These are phyloP conservation scores for Drosophila anomelani DNA, from an alignment of 2,888 invertebrate genomes.

Conservation along the genomic window DNA sequence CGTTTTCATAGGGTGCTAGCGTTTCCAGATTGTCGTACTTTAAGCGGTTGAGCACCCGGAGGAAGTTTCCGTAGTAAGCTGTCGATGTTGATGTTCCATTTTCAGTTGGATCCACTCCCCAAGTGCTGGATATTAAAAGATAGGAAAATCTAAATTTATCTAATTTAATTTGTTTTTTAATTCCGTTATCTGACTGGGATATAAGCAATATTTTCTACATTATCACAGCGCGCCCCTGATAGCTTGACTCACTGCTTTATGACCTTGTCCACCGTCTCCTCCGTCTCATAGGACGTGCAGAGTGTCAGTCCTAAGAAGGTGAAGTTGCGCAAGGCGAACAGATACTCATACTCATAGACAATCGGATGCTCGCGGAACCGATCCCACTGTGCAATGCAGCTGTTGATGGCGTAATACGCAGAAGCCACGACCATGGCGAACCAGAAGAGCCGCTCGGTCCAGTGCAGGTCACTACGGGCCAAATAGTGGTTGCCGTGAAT, in stretches of 20 bases:
- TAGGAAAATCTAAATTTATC: too few species aligned
- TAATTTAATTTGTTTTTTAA: background rate
- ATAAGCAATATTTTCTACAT: background rate
- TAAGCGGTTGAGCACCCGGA: slow-evolving; percentile 64
- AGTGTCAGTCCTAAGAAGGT: slow-evolving; percentile 85
- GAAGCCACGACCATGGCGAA: slow-evolving; percentile 61
- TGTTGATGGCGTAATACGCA: slow-evolving; percentile 68
- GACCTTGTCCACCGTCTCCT: slow-evolving; percentile 73
- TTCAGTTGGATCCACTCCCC: slow-evolving; percentile 47
- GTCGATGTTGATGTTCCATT: slow-evolving; percentile 48
- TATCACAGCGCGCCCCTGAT: background rate
- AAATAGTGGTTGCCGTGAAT: slow-evolving; percentile 82
- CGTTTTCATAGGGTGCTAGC: slow-evolving; percentile 70
- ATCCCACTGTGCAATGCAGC: slow-evolving; percentile 81
- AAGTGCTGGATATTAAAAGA: slow-evolving; percentile 47
- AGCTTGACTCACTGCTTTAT: slow-evolving; percentile 72
- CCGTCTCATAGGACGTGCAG: slow-evolving; percentile 84
- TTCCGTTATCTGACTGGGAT: background rate
- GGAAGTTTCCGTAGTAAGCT: slow-evolving; percentile 72
- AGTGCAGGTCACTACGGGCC: slow-evolving; percentile 74
- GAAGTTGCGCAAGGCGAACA: slow-evolving; percentile 85
- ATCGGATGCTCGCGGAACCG: slow-evolving; percentile 86
- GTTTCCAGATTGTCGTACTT: slow-evolving; percentile 64
- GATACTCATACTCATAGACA: slow-evolving; percentile 85
- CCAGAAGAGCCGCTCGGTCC: slow-evolving; percentile 81